Evolutionary conservation across 2,888 invertebrate species (phyloP).

Genomic region (Thyatira batis): DNA sequence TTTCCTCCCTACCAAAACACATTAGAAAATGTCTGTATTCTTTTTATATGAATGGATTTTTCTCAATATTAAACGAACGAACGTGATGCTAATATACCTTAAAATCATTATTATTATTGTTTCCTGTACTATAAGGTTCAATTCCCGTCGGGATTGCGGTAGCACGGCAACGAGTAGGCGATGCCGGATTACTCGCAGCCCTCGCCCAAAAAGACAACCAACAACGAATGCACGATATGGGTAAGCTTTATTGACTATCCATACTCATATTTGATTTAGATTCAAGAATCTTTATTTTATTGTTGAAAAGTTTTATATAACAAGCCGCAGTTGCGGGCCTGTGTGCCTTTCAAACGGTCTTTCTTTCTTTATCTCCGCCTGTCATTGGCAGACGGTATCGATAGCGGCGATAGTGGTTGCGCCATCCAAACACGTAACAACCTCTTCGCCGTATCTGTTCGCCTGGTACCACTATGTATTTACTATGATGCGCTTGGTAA

Average conservation of each 20-base stretch:
- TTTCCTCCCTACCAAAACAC: not conserved
- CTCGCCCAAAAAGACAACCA: constrained; percentile 82
- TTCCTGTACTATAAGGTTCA: constrained; percentile 56
- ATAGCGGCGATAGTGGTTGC: constrained; percentile 36
- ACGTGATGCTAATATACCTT: too few relatives aligned
- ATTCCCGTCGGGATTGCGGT: constrained; percentile 94
- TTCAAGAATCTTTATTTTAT: not conserved
- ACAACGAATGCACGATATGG: constrained; percentile 80
- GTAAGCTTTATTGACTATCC: constrained; percentile 55
- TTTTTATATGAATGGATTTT: constrained; percentile 7
- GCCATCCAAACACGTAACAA: constrained; percentile 36
- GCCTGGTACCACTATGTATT: constrained; percentile 78
- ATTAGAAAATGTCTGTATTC: not conserved
- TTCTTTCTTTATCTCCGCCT: constrained; percentile 29
- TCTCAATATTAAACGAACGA: too few relatives aligned
- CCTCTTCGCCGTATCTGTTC: constrained; percentile 57
- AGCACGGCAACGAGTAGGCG: constrained; percentile 89
- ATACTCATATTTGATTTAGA: constrained; percentile 2
- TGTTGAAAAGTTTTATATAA: not conserved
- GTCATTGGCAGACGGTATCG: constrained; percentile 44
- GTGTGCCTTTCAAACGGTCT: not conserved
- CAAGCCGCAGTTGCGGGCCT: not conserved
- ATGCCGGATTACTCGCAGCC: constrained; percentile 81
- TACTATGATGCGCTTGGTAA: constrained; percentile 69
- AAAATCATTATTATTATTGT: constrained; percentile 2